Conservation (phyloP, 35 echinoderm and acorn worm genomes). For the Heliocidaris erythrogramma region DNA sequence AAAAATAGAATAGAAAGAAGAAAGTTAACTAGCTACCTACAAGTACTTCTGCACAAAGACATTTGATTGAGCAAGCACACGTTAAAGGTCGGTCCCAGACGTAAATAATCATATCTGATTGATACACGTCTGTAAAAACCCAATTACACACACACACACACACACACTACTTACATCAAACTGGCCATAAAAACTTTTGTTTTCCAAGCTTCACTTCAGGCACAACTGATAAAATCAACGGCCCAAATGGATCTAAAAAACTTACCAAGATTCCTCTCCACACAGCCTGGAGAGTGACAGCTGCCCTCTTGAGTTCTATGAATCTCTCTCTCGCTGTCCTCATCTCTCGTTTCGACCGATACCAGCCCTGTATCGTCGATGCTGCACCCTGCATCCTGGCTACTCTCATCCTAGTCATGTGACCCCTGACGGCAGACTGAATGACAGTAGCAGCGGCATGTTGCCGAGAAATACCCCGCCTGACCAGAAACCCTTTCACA, state of each 20-base stretch:
- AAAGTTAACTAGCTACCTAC: too few species aligned
- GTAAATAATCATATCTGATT: too few species aligned
- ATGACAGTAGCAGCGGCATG: constrained; percentile 38
- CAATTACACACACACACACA: too few species aligned
- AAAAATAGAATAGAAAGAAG: too few species aligned
- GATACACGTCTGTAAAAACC: too few species aligned
- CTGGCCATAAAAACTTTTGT: too few species aligned
- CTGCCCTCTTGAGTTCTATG: constrained; percentile 39
- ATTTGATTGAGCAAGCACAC: background rate
- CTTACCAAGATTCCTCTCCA: constrained; percentile 71
- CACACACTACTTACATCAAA: too few species aligned
- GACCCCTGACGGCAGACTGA: constrained; percentile 38
- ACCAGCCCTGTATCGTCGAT: constrained; percentile 58
- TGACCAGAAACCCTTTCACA: constrained; percentile 44
- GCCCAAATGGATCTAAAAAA: background rate
- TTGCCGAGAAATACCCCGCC: constrained; percentile 20
- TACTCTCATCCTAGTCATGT: constrained; percentile 17
- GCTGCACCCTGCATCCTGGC: constrained; percentile 10
- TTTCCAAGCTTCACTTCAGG: too few species aligned
- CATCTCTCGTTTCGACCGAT: constrained; percentile 27
- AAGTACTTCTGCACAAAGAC: background rate
- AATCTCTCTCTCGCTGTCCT: constrained; percentile 26
- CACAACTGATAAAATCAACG: too few species aligned
- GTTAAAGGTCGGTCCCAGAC: too few species aligned
- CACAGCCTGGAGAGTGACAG: constrained; percentile 54